phyloP scores from a whole-genome alignment of 2,888 invertebrate species.

The Mantis religiosa region DNA sequence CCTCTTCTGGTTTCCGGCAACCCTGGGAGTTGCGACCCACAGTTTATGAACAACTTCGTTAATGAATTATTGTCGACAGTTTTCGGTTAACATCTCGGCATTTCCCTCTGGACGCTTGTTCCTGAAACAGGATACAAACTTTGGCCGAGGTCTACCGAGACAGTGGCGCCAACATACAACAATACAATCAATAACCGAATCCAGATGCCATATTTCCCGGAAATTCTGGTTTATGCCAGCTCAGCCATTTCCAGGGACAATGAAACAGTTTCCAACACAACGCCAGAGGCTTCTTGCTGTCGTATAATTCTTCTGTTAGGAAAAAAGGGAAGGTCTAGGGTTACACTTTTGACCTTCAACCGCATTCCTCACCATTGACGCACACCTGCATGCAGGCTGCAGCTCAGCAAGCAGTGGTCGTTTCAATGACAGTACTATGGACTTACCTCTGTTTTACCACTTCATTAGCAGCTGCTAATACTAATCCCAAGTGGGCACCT shows the following conservation, averaged over 20 bases:
- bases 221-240: constrained; percentile 1
- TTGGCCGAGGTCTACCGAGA: not conserved
- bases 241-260: constrained; percentile 6
- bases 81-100: not conserved
- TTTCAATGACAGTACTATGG: not conserved
- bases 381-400: not conserved
- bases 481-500: no score
- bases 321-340: not conserved
- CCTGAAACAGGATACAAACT: not conserved
- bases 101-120: not conserved
- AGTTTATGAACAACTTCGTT: no score
- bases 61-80: not conserved
- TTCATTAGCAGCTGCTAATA: no score
- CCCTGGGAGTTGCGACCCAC: no score
- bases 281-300: not conserved
- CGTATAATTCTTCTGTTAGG: not conserved
- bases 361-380: not conserved
- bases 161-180: not conserved
- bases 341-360: not conserved
- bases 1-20: no score
- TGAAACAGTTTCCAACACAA: not conserved
- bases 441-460: no score
- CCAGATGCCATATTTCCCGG: constrained; percentile 11
- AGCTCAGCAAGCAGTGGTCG: not conserved
- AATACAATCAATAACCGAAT: constrained; percentile 5